Percentiles rank a stretch among this genome's conserved stretches.
Evolutionary conservation across 2,888 invertebrate genomes (phyloP).

Genomic region (Chrysolina haemoptera): DNA sequence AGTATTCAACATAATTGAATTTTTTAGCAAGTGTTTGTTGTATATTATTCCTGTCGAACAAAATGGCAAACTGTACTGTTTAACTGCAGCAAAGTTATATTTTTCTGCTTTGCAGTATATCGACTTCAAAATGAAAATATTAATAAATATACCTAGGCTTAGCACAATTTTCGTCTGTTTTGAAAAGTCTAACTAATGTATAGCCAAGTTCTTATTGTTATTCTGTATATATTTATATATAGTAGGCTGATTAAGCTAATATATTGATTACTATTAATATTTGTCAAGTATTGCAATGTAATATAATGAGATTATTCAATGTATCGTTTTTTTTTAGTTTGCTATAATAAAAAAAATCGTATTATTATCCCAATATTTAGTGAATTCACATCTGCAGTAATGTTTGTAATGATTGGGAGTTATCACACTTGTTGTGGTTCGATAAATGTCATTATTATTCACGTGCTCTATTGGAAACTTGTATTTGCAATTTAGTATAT

Average conservation of each 20-base stretch:
- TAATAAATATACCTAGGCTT: conserved; percentile 32
- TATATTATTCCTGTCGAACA: conserved; percentile 21
- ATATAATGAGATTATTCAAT: conserved; percentile 26
- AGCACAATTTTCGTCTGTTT: conserved; percentile 40
- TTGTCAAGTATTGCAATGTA: conserved; percentile 21
- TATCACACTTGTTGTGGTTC: background rate
- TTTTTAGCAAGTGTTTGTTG: conserved; percentile 27
- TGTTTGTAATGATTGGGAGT: background rate
- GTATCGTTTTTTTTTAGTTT: conserved; percentile 4
- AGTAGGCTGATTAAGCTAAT: conserved; percentile 18
- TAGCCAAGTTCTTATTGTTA: conserved; percentile 7
- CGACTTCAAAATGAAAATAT: conserved; percentile 15
- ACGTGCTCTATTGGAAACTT: background rate
- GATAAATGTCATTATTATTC: conserved; percentile 3
- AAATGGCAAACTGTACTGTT: conserved; percentile 19
- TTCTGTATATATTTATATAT: conserved; percentile 21
- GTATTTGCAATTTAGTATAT: conserved; percentile 3
- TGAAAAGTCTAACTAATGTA: conserved; percentile 9
- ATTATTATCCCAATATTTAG: background rate
- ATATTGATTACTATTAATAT: conserved; percentile 15
- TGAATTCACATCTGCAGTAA: background rate
- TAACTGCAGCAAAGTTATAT: conserved; percentile 1
- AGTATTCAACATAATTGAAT: conserved; percentile 18
- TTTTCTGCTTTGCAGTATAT: background rate
- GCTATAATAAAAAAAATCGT: background rate